phyloP scores from a whole-genome alignment of 1,140 invertebrate species.

The Apis dorsata region DNA sequence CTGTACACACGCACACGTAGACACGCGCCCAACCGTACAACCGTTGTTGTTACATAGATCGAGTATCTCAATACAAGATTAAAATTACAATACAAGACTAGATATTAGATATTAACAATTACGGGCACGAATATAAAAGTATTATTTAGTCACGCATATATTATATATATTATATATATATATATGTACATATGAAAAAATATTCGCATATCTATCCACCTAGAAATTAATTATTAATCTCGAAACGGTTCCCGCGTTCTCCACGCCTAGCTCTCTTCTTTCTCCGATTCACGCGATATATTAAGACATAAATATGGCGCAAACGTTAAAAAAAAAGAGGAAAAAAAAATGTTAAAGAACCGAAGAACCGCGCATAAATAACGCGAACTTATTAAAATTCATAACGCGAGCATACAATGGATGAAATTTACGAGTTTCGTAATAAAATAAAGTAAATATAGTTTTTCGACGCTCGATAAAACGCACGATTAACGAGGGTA shows the following conservation, averaged over 20 bases:
- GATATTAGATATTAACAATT: slow-evolving; percentile 60
- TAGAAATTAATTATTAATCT: slow-evolving; percentile 11
- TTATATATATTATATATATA: no score
- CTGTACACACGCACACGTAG: neutral
- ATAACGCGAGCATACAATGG: neutral
- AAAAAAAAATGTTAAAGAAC: neutral
- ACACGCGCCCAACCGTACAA: slow-evolving; percentile 26
- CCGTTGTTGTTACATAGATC: slow-evolving; percentile 7
- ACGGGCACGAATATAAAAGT: slow-evolving; percentile 47
- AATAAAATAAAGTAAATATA: neutral
- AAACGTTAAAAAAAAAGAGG: no score
- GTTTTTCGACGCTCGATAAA: neutral
- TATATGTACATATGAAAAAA: neutral
- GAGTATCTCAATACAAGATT: slow-evolving; percentile 25
- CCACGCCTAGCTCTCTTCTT: neutral
- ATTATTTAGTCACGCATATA: neutral
- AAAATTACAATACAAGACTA: neutral
- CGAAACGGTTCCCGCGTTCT: neutral
- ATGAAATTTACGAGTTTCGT: neutral
- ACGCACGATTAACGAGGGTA: neutral
- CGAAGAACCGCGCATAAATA: neutral
- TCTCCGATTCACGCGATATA: neutral
- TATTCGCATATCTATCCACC: neutral
- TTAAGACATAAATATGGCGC: neutral
- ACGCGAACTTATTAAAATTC: neutral